Evolutionary conservation across 2,888 invertebrate genomes (phyloP), one percentile per base, ranked within the genome.

Genomic region (Camptogramma bilineatum): DNA sequence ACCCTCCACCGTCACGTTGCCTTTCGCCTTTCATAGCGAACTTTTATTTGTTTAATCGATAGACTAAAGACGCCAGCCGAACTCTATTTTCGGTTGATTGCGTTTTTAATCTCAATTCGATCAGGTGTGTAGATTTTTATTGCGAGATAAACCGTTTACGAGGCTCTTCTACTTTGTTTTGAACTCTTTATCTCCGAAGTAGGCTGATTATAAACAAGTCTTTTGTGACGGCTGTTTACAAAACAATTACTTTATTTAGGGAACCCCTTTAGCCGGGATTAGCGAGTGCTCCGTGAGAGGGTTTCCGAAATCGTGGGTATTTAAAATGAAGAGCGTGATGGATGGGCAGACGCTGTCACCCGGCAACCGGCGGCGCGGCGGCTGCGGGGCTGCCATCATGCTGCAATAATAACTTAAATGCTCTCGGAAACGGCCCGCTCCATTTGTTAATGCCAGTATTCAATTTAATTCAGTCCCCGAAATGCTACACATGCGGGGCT

Each of bases 21-120:
- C 87, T 87, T 89, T 88, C 84, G 89, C 87, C 88, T 91, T 91
- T 88, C 86, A 88, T 86, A 84, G 91, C 90, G 87, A 91, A 90
- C 90, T 91, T 92, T 91, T 91, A 91, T 92, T 91, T 91, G 92
- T 93, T 92, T 92, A 92, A 93, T 92, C 92, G 90, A 93, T 92
- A 86, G 80, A 80, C 84, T 87, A 85, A 90, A 91, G 88, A 90
- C 84, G 84, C 83, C 76, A 84, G 83, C 80, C 82, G 80, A 79
- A 81, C 81, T 80, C 86, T 93, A 91, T 91, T 91, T 90, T 85
- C 73, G 81, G 75, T 87, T 91, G 88, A 93, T 81, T 80, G 81
- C 82, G 76, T 85, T 86, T 88, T 88, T 88, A 87, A 89, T 89
- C 82, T 84, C 83, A 81, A 89, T 89, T 83, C 76, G 84, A 90